A percentile compares a stretch with the other conserved stretches of the same genome.
These are phyloP conservation scores for Synanthedon formicaeformis DNA, from an alignment of 2,888 invertebrate genomes.

Conservation along the genomic window DNA sequence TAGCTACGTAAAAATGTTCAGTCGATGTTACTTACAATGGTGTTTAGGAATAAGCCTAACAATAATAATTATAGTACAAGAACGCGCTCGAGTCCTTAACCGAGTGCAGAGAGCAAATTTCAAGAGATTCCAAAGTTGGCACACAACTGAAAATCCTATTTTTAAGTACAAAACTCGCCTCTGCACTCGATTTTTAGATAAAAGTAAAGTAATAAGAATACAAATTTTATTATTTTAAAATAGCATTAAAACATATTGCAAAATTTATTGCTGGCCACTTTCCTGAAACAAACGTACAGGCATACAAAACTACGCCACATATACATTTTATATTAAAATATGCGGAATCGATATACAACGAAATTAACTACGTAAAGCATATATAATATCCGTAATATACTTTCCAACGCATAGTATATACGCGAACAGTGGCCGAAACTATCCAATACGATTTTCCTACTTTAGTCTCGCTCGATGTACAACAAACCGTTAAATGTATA, in stretches of 20 bases:
- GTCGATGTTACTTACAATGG: conserved; percentile 69
- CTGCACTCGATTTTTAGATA: conserved; percentile 11
- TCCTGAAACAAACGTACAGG: conserved; percentile 36
- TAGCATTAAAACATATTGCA: conserved; percentile 34
- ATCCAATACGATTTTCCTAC: not conserved
- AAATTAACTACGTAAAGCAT: not conserved
- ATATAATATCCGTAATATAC: not conserved
- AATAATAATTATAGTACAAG: conserved; percentile 12
- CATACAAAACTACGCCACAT: conserved; percentile 30
- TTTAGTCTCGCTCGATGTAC: not conserved
- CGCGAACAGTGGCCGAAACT: no score
- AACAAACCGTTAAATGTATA: not conserved
- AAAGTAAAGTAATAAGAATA: not conserved
- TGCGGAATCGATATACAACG: not conserved
- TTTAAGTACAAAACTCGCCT: conserved; percentile 27
- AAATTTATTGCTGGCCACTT: conserved; percentile 48
- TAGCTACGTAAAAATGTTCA: conserved; percentile 67
- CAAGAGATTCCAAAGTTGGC: conserved; percentile 21
- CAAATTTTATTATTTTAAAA: conserved; percentile 18
- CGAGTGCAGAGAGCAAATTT: conserved; percentile 18
- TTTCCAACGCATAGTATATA: no score
- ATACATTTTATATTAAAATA: conserved; percentile 20
- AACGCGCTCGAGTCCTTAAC: conserved; percentile 10
- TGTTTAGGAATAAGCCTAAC: conserved; percentile 49
- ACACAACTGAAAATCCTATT: conserved; percentile 12